Base-by-base conservation (phyloP, 2,888 invertebrate species). In the Volucella bombylans region DNA sequence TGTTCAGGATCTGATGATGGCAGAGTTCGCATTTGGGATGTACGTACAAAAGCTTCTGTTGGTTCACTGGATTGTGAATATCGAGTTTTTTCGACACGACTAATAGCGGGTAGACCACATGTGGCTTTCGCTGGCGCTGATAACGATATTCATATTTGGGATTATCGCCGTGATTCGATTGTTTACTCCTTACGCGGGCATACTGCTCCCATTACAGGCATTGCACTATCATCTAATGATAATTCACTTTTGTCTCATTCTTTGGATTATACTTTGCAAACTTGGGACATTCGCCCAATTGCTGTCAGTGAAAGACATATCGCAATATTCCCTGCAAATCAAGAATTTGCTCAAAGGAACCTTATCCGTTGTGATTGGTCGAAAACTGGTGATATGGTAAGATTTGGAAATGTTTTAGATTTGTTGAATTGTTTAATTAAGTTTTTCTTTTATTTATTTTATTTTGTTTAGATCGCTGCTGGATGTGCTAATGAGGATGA, bases 311-410 rank as follows among this genome's bases (percentile, higher is more conserved):
- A 98, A 90, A 94, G 99, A 87, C 98, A 98, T 91, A 96, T 98
- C 0, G 98, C 98, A 92, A 94, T 98, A 49, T 94, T 98, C 87
- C 94, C 95, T 10, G 98, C 98, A 0, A 98, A 99, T 92, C 97
- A 97, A 89, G 99, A 99, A 92, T 98, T 98, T 92, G 99, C 98
- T 92, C 99, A 99, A 92, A 97, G 97, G 92, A 99, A 99, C 93
- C 93, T 99, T 79, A 92, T 99, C 74, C 93, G 96, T 15, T 98
- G 98, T 90, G 94, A 96, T 1, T 99, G 99, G 99, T 95, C 98
- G 1, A 94, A 95, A 0, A 98, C 98, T 92, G 98, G 98, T 1
- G 95, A 96, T 71, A 97, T 97, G 93, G 95, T 98, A 31, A 77
- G 80, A 59, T 23, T 18, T 23, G 11, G 0, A 3, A 10, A 23